A percentile compares a stretch with the other conserved stretches of the same genome.
Conservation (phyloP, 2,888 invertebrate genomes). For the Leptinotarsa tumamoca region DNA sequence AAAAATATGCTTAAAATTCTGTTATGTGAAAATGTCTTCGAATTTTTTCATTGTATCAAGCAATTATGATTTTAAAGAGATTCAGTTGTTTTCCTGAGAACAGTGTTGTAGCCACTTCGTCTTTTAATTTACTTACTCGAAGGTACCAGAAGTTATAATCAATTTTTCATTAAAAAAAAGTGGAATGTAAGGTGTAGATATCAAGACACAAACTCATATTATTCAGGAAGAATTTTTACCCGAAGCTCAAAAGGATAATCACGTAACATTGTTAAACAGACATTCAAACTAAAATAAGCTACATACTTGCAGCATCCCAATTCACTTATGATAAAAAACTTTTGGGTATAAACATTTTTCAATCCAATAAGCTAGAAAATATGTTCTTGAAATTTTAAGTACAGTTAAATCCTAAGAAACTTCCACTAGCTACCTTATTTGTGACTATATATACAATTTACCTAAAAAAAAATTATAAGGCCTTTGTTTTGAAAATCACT, state of each 20-base stretch:
- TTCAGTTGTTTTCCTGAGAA: not conserved
- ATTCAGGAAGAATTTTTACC: not conserved
- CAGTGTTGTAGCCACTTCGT: not conserved
- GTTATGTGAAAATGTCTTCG: too few species aligned
- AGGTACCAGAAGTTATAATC: not conserved
- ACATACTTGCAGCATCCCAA: constrained; percentile 11
- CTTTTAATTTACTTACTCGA: not conserved
- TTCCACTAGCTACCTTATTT: not conserved
- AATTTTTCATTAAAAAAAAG: not conserved
- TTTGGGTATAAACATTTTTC: not conserved
- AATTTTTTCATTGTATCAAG: too few species aligned
- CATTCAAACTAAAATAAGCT: not conserved
- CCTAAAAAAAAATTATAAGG: constrained; percentile 25
- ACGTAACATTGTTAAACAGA: not conserved
- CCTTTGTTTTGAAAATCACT: constrained; percentile 27
- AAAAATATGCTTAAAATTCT: too few species aligned
- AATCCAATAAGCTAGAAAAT: not conserved
- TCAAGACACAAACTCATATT: not conserved
- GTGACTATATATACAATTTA: constrained; percentile 12
- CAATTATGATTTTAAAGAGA: not conserved
- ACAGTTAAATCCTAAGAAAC: not conserved
- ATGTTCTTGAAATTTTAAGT: not conserved
- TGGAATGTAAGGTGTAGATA: not conserved
- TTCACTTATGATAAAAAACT: not conserved
- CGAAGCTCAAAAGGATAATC: not conserved